Base-by-base conservation (phyloP, 2,797 vertebrate genomes). In the Chlorospingus flavigularis region DNA sequence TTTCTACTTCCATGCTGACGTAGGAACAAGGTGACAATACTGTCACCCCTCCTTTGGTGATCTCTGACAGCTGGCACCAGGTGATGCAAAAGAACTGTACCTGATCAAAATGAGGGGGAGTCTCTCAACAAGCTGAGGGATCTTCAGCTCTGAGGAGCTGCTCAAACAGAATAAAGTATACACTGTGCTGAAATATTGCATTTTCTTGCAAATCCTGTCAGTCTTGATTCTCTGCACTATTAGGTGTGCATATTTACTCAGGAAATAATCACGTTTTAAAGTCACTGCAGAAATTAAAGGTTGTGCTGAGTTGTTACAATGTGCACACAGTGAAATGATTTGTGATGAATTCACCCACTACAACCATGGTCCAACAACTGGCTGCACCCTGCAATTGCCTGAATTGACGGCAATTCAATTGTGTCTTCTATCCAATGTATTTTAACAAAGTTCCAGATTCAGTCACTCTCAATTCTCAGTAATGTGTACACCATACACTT, bases 131-230 rank as follows among this genome's bases (percentile, higher is more conserved):
- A 60, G 66, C 25, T 70, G 48, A 55, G 33, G 51, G 35, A 84
- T 87, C 94, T 92, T 78, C 48, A 65, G 79, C 71, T 92, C 90
- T 86, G 76, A 96, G 91, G 70, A 92, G 60, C 55, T 95, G 45
- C 75, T 95, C 45, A 58, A 62, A 95, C 23, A 91, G 53, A 73
- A 65, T 75, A 25, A 94, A 75, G 57, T 55, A 35, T 62, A 30
- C n/a, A 65, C 20, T 65, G 39, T 6, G 1, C 43, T 60, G 73
- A 66, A 24, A 63, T 33, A 67, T 42, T 72, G 12, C 24, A 13
- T 35, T 84, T 50, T 50, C 53, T 61, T 61, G 61, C 62, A 74
- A 37, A 83, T 94, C 28, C 68, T 80, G 82, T 80, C 61, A 70
- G 16, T 72, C 77, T 93, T 31, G 70, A 18, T 68, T 91, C 83